These are phyloP conservation scores for Bursaphelenchus okinawaensis DNA, from an alignment of 2,888 invertebrate genomes.

Conservation along the genomic window DNA sequence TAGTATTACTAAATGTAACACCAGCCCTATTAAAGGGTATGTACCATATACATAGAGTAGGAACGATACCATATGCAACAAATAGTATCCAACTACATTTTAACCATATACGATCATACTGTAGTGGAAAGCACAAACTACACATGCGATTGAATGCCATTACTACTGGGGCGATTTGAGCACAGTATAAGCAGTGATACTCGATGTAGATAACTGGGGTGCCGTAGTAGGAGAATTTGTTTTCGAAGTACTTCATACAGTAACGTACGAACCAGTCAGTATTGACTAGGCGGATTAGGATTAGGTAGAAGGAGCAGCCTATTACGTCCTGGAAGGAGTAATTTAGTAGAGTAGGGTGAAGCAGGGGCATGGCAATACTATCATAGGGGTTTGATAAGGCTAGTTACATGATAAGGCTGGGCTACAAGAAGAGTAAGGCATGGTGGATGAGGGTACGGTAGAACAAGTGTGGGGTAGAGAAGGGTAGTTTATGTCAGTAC, in stretches of 20 bases:
- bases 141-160: neutral
- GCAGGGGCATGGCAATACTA: no score
- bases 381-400: no score
- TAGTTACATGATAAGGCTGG: no score
- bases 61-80: neutral
- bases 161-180: neutral
- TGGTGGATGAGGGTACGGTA: no score
- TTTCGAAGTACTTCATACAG: neutral
- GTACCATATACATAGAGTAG: neutral
- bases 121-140: neutral
- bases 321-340: neutral
- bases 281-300: neutral
- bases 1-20: neutral
- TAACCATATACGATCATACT: neutral
- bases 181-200: neutral
- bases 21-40: neutral
- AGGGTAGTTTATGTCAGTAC: no score
- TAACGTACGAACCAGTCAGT: neutral
- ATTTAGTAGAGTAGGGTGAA: no score
- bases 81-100: neutral
- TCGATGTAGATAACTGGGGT: neutral
- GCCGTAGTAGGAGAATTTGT: neutral
- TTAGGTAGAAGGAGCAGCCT: neutral
- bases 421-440: no score
- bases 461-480: no score